phyloP scores from a whole-genome alignment of 2,888 invertebrate species.

The Andrena bucephala region DNA sequence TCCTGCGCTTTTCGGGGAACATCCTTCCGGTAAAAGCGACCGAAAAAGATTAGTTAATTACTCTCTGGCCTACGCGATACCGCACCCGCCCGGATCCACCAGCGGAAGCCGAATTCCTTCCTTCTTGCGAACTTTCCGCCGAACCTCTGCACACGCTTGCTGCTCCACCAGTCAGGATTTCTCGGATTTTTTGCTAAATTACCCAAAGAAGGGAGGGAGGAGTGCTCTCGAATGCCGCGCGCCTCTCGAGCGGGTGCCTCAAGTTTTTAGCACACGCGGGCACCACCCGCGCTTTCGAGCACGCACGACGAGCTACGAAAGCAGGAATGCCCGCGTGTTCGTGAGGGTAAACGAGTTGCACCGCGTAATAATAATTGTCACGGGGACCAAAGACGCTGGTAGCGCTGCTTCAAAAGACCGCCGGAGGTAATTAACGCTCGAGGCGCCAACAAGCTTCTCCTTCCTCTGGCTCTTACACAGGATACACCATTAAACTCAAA shows the following conservation, averaged over 20 bases:
- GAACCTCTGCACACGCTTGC: neutral
- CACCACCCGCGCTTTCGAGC: conserved; percentile 36
- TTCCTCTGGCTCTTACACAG: neutral
- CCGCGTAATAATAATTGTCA: conserved; percentile 72
- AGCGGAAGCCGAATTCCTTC: conserved; percentile 15
- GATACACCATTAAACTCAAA: neutral
- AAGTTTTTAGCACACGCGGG: conserved; percentile 28
- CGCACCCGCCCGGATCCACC: neutral
- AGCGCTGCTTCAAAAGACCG: conserved; percentile 74
- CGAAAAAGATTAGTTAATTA: conserved; percentile 43
- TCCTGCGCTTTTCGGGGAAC: neutral
- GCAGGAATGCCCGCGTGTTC: conserved; percentile 24
- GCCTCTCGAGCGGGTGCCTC: neutral
- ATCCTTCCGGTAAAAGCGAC: neutral
- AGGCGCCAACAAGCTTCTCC: conserved; percentile 74
- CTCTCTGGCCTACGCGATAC: conserved; percentile 16
- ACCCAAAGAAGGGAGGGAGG: conserved; percentile 24
- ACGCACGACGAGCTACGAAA: neutral
- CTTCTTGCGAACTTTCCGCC: neutral
- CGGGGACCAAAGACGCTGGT: conserved; percentile 56
- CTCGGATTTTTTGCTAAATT: conserved; percentile 46
- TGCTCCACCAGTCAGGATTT: conserved; percentile 14
- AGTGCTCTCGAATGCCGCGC: conserved; percentile 21
- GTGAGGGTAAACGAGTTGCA: conserved; percentile 27
- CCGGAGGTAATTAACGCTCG: conserved; percentile 79